phyloP scores from a whole-genome alignment of 2,888 invertebrate genomes.

The Epistrophella euchroma region DNA sequence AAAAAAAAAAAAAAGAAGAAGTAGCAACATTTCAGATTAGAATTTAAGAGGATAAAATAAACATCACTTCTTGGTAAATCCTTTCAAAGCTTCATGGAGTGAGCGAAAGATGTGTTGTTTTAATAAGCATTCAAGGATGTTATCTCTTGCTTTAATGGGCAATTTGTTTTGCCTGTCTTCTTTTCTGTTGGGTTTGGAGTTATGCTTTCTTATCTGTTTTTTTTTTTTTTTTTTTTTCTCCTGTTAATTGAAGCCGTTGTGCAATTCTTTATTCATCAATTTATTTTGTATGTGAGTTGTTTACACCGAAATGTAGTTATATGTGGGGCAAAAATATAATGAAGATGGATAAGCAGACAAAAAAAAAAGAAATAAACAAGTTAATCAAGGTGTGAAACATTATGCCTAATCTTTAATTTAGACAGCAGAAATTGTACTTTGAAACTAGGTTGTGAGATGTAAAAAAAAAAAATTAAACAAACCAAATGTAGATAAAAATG shows the following conservation, averaged over 20 bases:
- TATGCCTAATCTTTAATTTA: neutral
- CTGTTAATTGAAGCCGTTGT: slow-evolving; percentile 32
- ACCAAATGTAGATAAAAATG: too few species aligned
- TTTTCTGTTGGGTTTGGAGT: neutral
- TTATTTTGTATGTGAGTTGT: slow-evolving; percentile 7
- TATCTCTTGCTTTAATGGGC: slow-evolving; percentile 72
- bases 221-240: neutral
- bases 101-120: slow-evolving; percentile 62
- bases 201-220: slow-evolving; percentile 21
- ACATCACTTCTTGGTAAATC: slow-evolving; percentile 65
- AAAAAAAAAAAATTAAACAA: neutral
- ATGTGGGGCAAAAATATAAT: neutral
- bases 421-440: neutral
- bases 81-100: slow-evolving; percentile 51
- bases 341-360: slow-evolving; percentile 1
- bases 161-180: slow-evolving; percentile 49
- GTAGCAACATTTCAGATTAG: slow-evolving; percentile 60
- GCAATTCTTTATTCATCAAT: slow-evolving; percentile 24
- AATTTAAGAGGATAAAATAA: slow-evolving; percentile 70
- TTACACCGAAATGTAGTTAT: neutral
- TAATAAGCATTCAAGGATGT: slow-evolving; percentile 70
- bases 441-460: neutral
- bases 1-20: neutral
- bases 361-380: slow-evolving; percentile 2
- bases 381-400: slow-evolving; percentile 9